Evolutionary conservation across 2,113 vertebrate species (phyloP).

Genomic region (Piliocolobus tephrosceles): DNA sequence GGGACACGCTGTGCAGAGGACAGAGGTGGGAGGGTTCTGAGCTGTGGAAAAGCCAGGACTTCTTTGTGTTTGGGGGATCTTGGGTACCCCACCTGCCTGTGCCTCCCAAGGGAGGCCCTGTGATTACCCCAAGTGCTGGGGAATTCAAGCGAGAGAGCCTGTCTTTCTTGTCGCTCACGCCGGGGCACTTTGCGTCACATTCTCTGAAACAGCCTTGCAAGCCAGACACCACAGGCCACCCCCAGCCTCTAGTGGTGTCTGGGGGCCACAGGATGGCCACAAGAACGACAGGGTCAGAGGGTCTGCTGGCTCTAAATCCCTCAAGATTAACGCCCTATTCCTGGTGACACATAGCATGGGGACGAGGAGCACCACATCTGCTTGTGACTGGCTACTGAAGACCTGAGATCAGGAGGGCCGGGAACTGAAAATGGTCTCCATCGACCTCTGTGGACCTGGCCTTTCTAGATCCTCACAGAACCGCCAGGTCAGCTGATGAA

Average conservation of each 20-base stretch:
- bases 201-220: no score
- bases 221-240: not conserved
- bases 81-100: not conserved
- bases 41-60: not conserved
- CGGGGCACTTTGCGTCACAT: fast-evolving
- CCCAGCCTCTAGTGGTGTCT: fast-evolving
- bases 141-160: fast-evolving
- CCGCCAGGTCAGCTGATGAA: not conserved
- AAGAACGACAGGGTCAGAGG: not conserved
- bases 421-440: not conserved
- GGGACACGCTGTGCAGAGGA: not conserved
- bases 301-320: not conserved
- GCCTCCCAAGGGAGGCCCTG: not conserved
- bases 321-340: not conserved
- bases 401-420: not conserved
- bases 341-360: not conserved
- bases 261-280: not conserved
- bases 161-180: not conserved
- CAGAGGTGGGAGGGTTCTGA: not conserved
- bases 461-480: no score
- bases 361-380: no score
- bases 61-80: not conserved
- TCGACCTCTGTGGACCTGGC: fast-evolving
- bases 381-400: not conserved
- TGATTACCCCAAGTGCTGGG: no score